Evolutionary conservation across 1,140 invertebrate species (phyloP), one percentile per base, ranked within the genome.

Genomic region (Cherax quadricarinatus): DNA sequence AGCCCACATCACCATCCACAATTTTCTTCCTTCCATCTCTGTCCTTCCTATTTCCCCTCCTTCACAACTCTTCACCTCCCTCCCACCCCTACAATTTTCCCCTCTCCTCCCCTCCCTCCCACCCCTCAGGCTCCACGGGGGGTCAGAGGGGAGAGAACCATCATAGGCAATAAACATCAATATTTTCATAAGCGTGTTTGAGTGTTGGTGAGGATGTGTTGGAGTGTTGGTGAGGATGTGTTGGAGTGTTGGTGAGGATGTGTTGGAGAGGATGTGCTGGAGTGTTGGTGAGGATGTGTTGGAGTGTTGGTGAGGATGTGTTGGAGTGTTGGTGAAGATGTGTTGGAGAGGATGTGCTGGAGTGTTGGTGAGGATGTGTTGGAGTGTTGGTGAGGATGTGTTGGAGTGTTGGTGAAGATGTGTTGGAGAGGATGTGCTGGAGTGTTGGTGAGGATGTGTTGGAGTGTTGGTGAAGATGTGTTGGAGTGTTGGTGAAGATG

Each of bases 161-260:
- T 53, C 12, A 18, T 49, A 12, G 18, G 82, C 82, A 84, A 84
- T 84, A 84, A 84, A 84, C 82, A n/a, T n/a, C 53, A 53, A 84
- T 84, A 53, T 84, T 84, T 84, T 84, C 82, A 84, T 84, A 84
- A 84, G 82, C 53, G 53, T 84, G 81, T 83, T 2, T 21, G 48
- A 10, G 79, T 81, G 79, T 49, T 4, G 4, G 79, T 21, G 78
- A n/a, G n/a, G n/a, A 9, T 57, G 53, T 57, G 53, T 12, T 30
- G 78, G 30, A 79, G 78, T 79, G n/a, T 10, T 79, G n/a, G n/a
- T n/a, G n/a, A n/a, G n/a, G n/a, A n/a, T n/a, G n/a, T n/a, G n/a
- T n/a, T n/a, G n/a, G n/a, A n/a, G n/a, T n/a, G n/a, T n/a, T n/a
- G n/a, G n/a, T n/a, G n/a, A n/a, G n/a, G n/a, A n/a, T n/a, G n/a